A percentile compares a stretch with the other conserved stretches of the same genome.
These are phyloP conservation scores for Batillaria attramentaria DNA, from an alignment of 1,140 invertebrate genomes.

Conservation along the genomic window DNA sequence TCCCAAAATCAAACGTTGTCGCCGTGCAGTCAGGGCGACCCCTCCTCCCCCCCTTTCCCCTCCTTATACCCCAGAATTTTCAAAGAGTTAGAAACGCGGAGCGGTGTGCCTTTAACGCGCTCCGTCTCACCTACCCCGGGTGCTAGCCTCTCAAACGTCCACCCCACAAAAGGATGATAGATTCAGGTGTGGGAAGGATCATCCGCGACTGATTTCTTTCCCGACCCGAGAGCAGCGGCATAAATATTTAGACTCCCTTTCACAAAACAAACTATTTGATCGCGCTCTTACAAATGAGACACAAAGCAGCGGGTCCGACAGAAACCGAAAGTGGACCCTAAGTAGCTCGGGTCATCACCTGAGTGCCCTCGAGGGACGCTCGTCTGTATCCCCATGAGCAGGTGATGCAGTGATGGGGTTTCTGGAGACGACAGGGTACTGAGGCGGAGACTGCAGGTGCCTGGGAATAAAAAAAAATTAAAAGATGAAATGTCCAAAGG, in stretches of 20 bases:
- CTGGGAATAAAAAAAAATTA: too few relatives aligned
- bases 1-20: too few relatives aligned
- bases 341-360: not conserved
- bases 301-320: not conserved
- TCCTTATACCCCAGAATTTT: too few relatives aligned
- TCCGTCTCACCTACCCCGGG: not conserved
- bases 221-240: slow-evolving; percentile 10
- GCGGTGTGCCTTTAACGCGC: not conserved
- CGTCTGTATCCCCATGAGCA: too few relatives aligned
- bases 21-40: too few relatives aligned
- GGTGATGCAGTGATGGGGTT: too few relatives aligned
- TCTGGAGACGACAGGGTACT: too few relatives aligned
- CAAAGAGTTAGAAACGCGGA: too few relatives aligned
- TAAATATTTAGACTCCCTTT: slow-evolving; percentile 31
- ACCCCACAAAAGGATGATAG: slow-evolving; percentile 20
- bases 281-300: slow-evolving; percentile 4
- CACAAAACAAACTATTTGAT: slow-evolving; percentile 34
- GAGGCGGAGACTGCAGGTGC: too few relatives aligned
- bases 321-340: slow-evolving; percentile 6
- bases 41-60: too few relatives aligned
- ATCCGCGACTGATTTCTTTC: slow-evolving; percentile 21
- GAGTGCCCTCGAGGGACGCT: too few relatives aligned
- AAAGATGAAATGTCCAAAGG: too few relatives aligned
- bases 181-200: slow-evolving; percentile 12
- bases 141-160: not conserved